Conservation (phyloP, 2,113 vertebrate species). For the Cyanoramphus novaezelandiae region DNA sequence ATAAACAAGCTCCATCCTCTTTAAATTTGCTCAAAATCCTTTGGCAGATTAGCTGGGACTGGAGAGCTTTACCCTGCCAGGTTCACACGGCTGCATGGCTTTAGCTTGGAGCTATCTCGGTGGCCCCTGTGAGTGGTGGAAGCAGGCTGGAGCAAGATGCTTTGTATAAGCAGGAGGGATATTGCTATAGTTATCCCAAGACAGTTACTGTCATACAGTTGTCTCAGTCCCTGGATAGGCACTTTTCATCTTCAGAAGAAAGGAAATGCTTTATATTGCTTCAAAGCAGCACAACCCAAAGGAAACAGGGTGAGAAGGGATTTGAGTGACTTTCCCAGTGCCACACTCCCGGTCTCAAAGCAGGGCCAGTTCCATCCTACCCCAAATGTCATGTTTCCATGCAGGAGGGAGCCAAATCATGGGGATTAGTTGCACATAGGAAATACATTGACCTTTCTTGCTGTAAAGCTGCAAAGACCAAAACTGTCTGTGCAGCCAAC, state of each 20-base stretch:
- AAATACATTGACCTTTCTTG: background rate
- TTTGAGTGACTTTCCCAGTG: background rate
- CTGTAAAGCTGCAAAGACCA: background rate
- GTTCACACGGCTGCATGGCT: rapidly evolving
- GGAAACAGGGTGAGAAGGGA: background rate
- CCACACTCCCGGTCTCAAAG: background rate
- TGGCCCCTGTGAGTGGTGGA: background rate
- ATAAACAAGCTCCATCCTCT: background rate
- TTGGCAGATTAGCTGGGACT: background rate
- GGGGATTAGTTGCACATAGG: background rate
- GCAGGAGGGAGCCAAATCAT: background rate
- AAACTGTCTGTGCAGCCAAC: background rate
- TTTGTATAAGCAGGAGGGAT: background rate
- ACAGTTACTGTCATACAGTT: background rate
- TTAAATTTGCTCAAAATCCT: background rate
- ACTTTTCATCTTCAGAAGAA: background rate
- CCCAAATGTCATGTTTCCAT: background rate
- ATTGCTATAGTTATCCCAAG: background rate
- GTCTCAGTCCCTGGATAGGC: background rate
- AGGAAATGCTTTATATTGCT: background rate
- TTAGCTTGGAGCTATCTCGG: background rate
- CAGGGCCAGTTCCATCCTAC: background rate
- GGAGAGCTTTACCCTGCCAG: background rate
- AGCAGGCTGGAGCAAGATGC: background rate
- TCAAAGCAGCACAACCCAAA: background rate